Evolutionary conservation across 2,113 vertebrate species (phyloP).

Genomic region (Myotis yumanensis): DNA sequence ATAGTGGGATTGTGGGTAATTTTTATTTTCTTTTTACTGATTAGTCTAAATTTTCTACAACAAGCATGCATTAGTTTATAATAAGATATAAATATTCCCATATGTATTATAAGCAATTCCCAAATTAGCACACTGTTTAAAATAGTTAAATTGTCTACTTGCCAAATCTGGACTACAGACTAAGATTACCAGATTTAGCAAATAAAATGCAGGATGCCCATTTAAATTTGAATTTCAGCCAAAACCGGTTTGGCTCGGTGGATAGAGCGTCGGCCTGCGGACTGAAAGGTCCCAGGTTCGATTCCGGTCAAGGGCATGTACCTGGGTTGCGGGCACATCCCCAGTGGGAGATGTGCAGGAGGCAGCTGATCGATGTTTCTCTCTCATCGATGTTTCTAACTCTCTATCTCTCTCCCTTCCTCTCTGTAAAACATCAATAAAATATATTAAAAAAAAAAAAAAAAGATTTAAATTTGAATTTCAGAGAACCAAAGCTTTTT

Average conservation of each 20-base stretch:
- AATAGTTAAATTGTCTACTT: neutral
- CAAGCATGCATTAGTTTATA: neutral
- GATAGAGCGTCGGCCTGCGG: too few species aligned
- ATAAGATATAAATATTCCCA: neutral
- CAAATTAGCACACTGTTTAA: neutral
- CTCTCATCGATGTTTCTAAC: too few species aligned
- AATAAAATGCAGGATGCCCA: neutral
- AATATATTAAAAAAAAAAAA: too few species aligned
- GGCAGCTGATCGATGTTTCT: too few species aligned
- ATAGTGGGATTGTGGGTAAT: neutral
- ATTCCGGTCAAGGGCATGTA: too few species aligned
- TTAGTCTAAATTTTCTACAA: neutral
- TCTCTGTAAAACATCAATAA: too few species aligned
- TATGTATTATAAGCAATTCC: neutral
- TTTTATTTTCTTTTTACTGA: conserved; percentile 30
- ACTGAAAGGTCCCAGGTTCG: too few species aligned
- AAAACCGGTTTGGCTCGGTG: too few species aligned
- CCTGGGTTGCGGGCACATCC: too few species aligned
- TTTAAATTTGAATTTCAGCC: neutral
- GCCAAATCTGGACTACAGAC: neutral
- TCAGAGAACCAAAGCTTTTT: neutral
- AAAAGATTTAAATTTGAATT: neutral
- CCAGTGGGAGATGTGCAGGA: too few species aligned
- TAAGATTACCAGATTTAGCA: neutral
- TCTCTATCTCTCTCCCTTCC: too few species aligned